These are phyloP conservation scores for Bombus superbus DNA, from an alignment of 1,140 invertebrate species.

Conservation along the genomic window DNA sequence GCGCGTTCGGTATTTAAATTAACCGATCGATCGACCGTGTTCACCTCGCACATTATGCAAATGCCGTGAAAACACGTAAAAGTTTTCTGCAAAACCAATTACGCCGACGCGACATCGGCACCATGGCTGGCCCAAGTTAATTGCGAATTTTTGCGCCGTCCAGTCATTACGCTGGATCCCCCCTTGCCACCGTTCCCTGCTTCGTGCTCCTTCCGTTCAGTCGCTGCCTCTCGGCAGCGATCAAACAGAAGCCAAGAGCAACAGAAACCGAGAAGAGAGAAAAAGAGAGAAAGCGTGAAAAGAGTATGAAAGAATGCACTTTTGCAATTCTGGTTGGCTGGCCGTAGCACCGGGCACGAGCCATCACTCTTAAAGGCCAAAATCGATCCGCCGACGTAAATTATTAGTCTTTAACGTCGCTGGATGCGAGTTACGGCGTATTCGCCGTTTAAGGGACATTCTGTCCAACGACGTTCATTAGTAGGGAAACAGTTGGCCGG, in stretches of 20 bases:
- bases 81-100: slow-evolving; percentile 81
- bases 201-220: neutral
- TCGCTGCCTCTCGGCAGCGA: neutral
- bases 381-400: slow-evolving; percentile 56
- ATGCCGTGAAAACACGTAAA: slow-evolving; percentile 80
- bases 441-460: slow-evolving; percentile 50
- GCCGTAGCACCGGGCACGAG: slow-evolving; percentile 54
- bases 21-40: slow-evolving; percentile 79
- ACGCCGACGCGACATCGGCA: slow-evolving; percentile 76
- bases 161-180: slow-evolving; percentile 55
- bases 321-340: slow-evolving; percentile 41
- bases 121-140: slow-evolving; percentile 64
- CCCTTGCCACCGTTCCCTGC: no score
- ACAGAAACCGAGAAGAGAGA: neutral
- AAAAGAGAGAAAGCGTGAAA: neutral
- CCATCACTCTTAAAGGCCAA: slow-evolving; percentile 55
- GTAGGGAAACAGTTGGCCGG: slow-evolving; percentile 37
- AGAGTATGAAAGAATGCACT: slow-evolving; percentile 37
- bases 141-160: slow-evolving; percentile 71
- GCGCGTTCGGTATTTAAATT: slow-evolving; percentile 80
- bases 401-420: slow-evolving; percentile 50
- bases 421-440: slow-evolving; percentile 38
- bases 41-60: slow-evolving; percentile 81
- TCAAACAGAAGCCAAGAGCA: neutral
- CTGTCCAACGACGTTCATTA: slow-evolving; percentile 44